Evolutionary conservation across 2,113 vertebrate genomes (phyloP), one percentile per base, ranked within the genome.

Genomic region (Forbesichthys agassizii): DNA sequence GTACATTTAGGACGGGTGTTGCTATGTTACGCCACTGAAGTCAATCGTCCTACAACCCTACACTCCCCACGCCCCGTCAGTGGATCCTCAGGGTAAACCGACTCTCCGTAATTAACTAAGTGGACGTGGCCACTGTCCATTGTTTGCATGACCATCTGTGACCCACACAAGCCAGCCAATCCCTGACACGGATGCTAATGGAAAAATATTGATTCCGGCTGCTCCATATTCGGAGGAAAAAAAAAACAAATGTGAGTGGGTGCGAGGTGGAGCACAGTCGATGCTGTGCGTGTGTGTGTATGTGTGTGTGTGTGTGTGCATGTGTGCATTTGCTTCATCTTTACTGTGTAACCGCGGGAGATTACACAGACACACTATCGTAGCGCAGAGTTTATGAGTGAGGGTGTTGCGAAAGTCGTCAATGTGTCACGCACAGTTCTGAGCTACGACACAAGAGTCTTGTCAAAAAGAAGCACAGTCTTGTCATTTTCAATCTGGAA

Each of bases 151-250:
- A 54, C 79, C 88, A 83, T 85, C 86, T 84, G 80, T 85, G 81
- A 82, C 78, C 83, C 72, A 71, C 47, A 70, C 66, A 62, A 61
- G 71, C 79, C 69, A 46, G 80, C 86, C 86, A 84, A 84, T 88
- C 86, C 75, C 61, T 42, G 27, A 68, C 33, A 71, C 73, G 76
- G 81, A 55, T 62, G 81, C 88, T 91, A 92, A 92, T 93, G 90
- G 91, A 92, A 86, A 86, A 81, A 75, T 88, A 92, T 91, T 86
- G 91, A 93, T 93, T 78, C 60, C 46, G 14, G 9, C 68, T 83
- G 80, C 80, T 87, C 83, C 81, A 86, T 84, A 89, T 89, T 88
- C 77, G 83, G 71, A 72, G 68, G 16, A 68, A 16, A 66, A 66
- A 61, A 48, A 20, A 48, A 42, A 51, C 61, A 53, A 55, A 60